Base-by-base conservation (phyloP, 2,113 vertebrate species). In the Coptodon bakossiorum region DNA sequence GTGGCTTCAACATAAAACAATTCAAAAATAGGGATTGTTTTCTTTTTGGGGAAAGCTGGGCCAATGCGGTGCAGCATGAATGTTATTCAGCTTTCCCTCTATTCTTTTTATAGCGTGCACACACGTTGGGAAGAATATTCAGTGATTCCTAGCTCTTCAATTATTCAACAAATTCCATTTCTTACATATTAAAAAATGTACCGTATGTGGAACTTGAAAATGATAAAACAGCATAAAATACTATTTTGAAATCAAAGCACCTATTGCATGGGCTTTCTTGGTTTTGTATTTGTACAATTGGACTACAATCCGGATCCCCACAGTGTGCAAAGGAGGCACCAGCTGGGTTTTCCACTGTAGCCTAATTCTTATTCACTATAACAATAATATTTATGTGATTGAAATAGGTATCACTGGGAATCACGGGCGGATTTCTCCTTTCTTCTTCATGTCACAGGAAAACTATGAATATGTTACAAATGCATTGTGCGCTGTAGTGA, bases 191-290 rank as follows among this genome's bases (percentile, higher is more conserved):
- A 94, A 95, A 94, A 95, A 95, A 95, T 91, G 90, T 90, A 92
- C 87, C 80, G 34, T 92, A 80, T 91, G 93, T 94, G 94, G 92
- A 94, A 94, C 95, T 93, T 92, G 88, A 88, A 90, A 93, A 94
- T 91, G 96, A 97, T 96, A 95, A 96, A 97, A 96, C 93, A 95
- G 96, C 95, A 96, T 96, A 95, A 95, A 94, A 92, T 93, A 95
- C 93, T 91, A 82, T 95, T 95, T 96, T 94, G 85, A 94, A 95
- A 95, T 96, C 95, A 95, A 95, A 96, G 93, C 94, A 93, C 92
- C 93, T 95, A 95, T 96, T 96, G 95, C 95, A 92, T 91, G 24
- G 88, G 92, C 86, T 93, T 90, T 93, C 92, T 94, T 89, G 92
- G 90, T 93, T 95, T 93, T 94, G 93, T 94, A 83, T 94, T 94